Evolutionary conservation across 1,140 invertebrate genomes (phyloP).

Genomic region (Trachelipus rathkii): DNA sequence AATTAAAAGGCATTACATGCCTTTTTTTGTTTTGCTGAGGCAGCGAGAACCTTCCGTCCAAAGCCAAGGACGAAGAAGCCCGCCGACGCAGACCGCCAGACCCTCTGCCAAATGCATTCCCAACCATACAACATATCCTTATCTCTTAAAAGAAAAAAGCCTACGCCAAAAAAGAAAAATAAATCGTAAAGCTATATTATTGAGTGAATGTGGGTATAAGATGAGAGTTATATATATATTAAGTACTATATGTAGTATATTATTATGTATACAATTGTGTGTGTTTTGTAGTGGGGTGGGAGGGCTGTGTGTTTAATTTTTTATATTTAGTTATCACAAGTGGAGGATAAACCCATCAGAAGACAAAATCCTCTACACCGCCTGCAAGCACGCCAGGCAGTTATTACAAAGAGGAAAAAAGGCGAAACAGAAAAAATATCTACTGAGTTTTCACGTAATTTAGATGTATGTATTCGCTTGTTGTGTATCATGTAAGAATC

Average conservation of each 20-base stretch:
- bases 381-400: constrained; percentile 51
- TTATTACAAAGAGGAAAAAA: constrained; percentile 48
- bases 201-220: no score
- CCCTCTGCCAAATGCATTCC: neutral
- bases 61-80: constrained; percentile 32
- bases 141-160: constrained; percentile 18
- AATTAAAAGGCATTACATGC: neutral
- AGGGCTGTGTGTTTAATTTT: no score
- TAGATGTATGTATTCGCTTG: constrained; percentile 57
- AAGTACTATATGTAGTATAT: no score
- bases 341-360: neutral
- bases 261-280: no score
- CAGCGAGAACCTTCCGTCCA: constrained; percentile 44
- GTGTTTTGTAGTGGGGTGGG: no score
- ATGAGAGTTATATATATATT: no score
- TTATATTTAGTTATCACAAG: no score
- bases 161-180: constrained; percentile 10
- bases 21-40: constrained; percentile 43
- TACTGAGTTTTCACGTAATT: constrained; percentile 43
- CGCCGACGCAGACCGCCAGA: neutral
- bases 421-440: constrained; percentile 52
- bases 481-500: no score
- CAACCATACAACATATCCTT: neutral
- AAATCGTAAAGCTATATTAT: no score
- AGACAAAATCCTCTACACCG: neutral